Conservation (phyloP, 2,888 invertebrate genomes). For the Tanypteryx hageni region DNA sequence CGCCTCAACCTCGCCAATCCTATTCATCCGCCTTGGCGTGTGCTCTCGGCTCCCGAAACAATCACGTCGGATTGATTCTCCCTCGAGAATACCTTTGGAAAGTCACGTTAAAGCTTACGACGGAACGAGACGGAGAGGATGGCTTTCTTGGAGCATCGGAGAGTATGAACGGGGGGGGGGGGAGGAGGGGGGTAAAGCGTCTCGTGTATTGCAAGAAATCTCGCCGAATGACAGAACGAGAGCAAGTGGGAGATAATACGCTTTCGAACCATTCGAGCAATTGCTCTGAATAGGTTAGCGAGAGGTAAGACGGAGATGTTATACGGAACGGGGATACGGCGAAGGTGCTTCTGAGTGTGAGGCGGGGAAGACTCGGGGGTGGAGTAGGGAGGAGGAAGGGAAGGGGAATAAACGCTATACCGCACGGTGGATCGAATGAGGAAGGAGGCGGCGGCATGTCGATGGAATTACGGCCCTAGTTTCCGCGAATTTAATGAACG, state of each 20-base stretch:
- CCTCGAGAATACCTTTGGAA: background rate
- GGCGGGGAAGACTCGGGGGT: background rate
- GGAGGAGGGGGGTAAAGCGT: background rate
- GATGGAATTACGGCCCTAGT: background rate
- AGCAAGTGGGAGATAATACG: conserved; percentile 18
- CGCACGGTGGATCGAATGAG: background rate
- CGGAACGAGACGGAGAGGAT: background rate
- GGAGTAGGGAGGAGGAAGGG: background rate
- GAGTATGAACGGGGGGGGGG: background rate
- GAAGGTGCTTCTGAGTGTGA: background rate
- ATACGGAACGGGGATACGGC: background rate
- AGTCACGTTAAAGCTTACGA: background rate
- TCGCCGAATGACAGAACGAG: conserved; percentile 2
- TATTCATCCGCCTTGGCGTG: background rate
- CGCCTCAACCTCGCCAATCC: background rate
- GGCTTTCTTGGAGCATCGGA: too few relatives aligned
- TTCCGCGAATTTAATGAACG: background rate
- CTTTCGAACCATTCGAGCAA: background rate
- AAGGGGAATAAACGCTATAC: background rate
- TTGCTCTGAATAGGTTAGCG: background rate
- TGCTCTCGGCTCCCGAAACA: background rate
- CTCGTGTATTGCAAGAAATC: background rate
- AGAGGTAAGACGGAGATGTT: background rate
- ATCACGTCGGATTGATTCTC: conserved; percentile 2
- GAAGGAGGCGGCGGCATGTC: background rate